Conservation (phyloP, 2,888 invertebrate genomes). For the Pristionchus mayeri region DNA sequence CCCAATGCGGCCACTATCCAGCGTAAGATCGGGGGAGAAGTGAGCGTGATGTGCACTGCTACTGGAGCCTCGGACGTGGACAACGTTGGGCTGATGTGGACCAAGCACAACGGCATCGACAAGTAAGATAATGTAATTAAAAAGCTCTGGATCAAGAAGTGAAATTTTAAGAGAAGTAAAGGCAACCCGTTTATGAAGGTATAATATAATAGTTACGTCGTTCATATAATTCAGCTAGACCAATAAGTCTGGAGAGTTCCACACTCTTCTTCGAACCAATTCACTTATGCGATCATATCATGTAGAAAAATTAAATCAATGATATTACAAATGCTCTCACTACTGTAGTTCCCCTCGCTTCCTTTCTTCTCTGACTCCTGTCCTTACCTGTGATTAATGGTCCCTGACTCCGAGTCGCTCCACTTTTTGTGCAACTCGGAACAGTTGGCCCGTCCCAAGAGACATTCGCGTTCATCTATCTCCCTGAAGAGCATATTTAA, state of each 20-base stretch:
- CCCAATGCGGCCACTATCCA: slow-evolving; percentile 59
- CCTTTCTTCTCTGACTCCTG: neutral
- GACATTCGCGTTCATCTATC: slow-evolving; percentile 30
- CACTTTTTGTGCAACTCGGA: slow-evolving; percentile 23
- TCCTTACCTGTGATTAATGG: slow-evolving; percentile 36
- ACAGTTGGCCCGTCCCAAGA: neutral
- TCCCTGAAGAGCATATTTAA: neutral
- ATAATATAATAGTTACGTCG: no score
- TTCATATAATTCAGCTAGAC: no score
- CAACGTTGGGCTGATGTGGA: slow-evolving; percentile 61
- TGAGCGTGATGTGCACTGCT: slow-evolving; percentile 58
- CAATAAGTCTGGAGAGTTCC: no score
- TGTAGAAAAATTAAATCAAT: no score
- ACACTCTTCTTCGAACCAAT: no score
- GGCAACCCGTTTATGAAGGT: no score
- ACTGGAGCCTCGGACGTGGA: slow-evolving; percentile 51
- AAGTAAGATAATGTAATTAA: slow-evolving; percentile 51
- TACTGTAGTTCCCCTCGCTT: neutral
- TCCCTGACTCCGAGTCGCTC: slow-evolving; percentile 31
- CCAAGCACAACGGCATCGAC: slow-evolving; percentile 60
- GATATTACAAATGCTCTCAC: no score
- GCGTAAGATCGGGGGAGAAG: slow-evolving; percentile 60
- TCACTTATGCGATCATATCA: neutral
- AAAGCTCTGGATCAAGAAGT: no score
- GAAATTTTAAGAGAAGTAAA: no score